Conservation (phyloP, 2,888 invertebrate species). For the Plagodis pulveraria region DNA sequence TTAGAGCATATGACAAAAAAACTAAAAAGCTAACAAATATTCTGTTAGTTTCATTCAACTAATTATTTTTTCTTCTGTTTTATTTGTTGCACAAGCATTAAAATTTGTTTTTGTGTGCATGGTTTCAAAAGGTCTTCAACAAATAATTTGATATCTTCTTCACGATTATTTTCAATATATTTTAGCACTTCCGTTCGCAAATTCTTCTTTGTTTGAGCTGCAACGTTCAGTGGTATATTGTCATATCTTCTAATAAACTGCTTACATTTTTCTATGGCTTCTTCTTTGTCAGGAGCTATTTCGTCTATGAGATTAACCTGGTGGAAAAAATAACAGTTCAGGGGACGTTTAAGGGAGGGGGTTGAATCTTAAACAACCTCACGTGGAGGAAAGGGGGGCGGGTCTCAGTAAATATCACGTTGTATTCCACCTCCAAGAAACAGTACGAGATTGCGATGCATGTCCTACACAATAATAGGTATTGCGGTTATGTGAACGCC, state of each 20-base stretch:
- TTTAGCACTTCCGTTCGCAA: constrained; percentile 71
- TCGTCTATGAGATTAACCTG: constrained; percentile 89
- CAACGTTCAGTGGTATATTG: constrained; percentile 84
- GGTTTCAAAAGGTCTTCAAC: constrained; percentile 82
- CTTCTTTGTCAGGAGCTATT: constrained; percentile 64
- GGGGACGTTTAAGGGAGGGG: too few relatives aligned
- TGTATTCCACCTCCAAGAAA: not conserved
- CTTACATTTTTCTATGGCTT: constrained; percentile 21
- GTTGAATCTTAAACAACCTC: too few relatives aligned
- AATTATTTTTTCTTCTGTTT: constrained; percentile 38
- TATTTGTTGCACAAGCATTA: constrained; percentile 72
- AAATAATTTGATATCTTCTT: constrained; percentile 85
- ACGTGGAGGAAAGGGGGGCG: too few relatives aligned
- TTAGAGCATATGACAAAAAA: too few relatives aligned
- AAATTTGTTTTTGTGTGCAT: constrained; percentile 87
- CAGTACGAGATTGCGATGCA: too few relatives aligned
- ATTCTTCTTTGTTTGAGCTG: constrained; percentile 77
- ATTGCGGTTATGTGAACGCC: too few relatives aligned
- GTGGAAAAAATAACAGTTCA: not conserved
- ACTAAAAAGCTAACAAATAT: too few relatives aligned
- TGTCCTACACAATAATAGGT: too few relatives aligned
- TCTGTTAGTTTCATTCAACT: too few relatives aligned
- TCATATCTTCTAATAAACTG: constrained; percentile 79
- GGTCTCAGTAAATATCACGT: not conserved
- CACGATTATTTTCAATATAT: constrained; percentile 80